Conservation (phyloP, 1,140 invertebrate genomes). For the Eriosoma lanigerum region DNA sequence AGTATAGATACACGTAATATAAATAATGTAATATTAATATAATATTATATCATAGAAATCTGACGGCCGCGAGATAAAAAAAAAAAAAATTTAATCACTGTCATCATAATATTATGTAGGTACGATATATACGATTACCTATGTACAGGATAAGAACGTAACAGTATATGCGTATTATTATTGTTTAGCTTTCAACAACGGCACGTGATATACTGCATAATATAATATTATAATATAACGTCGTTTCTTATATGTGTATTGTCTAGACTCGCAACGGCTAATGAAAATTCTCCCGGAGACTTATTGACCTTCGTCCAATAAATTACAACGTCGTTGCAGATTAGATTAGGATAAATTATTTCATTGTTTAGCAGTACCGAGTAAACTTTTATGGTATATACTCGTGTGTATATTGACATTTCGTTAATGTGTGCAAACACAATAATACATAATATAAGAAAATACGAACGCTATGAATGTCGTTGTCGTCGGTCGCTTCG, state of each 20-base stretch:
- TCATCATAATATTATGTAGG: not conserved
- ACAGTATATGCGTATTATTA: not conserved
- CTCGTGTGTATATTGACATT: not conserved
- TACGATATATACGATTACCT: not conserved
- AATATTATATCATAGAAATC: too few species aligned
- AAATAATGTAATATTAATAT: too few species aligned
- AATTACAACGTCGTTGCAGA: slow-evolving; percentile 6
- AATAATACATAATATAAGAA: not conserved
- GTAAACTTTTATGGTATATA: not conserved
- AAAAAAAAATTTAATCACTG: not conserved
- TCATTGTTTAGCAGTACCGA: not conserved
- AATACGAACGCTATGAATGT: too few species aligned
- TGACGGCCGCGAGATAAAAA: not conserved
- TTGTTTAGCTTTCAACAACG: not conserved
- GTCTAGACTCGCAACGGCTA: not conserved
- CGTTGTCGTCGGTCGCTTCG: too few species aligned
- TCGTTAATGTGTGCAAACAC: not conserved
- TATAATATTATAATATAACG: not conserved
- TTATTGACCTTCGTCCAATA: slow-evolving; percentile 40
- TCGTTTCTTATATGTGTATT: not conserved
- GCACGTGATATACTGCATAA: too few species aligned
- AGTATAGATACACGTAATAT: too few species aligned
- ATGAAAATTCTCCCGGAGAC: slow-evolving; percentile 25
- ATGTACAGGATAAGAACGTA: not conserved
- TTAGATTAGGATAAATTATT: slow-evolving; percentile 39